phyloP scores from a whole-genome alignment of 2,888 invertebrate species.

The Craniophora ligustri region DNA sequence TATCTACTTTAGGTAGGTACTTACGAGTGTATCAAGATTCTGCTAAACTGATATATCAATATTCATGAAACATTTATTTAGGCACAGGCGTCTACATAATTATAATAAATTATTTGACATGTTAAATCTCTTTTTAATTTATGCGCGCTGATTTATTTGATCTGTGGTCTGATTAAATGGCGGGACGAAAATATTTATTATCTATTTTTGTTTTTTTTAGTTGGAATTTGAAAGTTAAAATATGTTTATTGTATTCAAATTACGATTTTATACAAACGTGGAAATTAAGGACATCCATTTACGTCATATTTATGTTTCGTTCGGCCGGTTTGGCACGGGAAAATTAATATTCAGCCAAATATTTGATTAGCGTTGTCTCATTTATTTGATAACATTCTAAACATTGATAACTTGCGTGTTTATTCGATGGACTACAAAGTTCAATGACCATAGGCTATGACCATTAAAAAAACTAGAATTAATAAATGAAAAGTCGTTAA shows the following conservation, averaged over 20 bases:
- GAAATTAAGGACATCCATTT: not conserved
- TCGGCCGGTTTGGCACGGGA: not conserved
- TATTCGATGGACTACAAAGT: conserved; percentile 16
- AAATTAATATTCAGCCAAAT: not conserved
- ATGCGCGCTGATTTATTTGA: conserved; percentile 33
- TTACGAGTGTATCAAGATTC: conserved; percentile 36
- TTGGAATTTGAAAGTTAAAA: conserved; percentile 5
- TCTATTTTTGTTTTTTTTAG: not conserved
- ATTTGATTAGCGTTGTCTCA: not conserved
- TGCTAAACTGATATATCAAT: conserved; percentile 30
- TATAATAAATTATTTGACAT: conserved; percentile 38
- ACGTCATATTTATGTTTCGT: not conserved
- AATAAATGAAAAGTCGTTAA: conserved; percentile 49
- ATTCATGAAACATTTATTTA: conserved; percentile 40
- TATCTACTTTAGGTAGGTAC: conserved; percentile 12
- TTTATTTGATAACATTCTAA: too few species aligned
- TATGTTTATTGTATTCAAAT: conserved; percentile 16
- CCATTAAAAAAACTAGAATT: conserved; percentile 35
- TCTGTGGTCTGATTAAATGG: conserved; percentile 32
- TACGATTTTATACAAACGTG: not conserved
- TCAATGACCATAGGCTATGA: conserved; percentile 24
- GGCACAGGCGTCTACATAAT: conserved; percentile 27
- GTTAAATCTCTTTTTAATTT: conserved; percentile 37
- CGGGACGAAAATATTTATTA: conserved; percentile 14
- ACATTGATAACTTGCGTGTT: not conserved